Base-by-base conservation (phyloP, 2,888 invertebrate species). In the Cosmia trapezina region DNA sequence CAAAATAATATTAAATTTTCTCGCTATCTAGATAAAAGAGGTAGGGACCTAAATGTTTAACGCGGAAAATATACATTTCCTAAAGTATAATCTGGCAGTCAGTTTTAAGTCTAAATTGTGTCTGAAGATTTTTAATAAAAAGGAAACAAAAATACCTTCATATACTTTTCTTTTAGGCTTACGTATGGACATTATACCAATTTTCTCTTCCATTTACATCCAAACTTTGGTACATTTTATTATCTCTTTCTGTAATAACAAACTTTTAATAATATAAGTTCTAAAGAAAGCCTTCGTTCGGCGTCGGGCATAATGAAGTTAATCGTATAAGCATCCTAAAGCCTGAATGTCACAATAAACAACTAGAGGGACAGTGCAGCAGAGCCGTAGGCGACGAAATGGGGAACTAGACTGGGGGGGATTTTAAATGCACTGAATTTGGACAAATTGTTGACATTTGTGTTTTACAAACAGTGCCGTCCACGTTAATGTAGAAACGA, bases 1-100 rank as follows among this genome's bases (percentile, higher is more conserved):
- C 57, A 63, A 75, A 49, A 62, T 76, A 76, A 73, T 71, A 85
- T 71, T 65, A 70, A 70, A 33, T 77, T 84, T 67, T 59, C 60
- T 63, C 69, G 64, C 59, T 62, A 73, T 73, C 73, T 65, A 53
- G 70, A 33, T 62, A 63, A 79, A 79, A 67, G 59, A 61, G 51
- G 70, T 73, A 28, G 28, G 28, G 3, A 79, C 19, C 28, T 12
- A 41, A 22, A 43, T 49, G 19, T 47, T 79, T 73, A 83, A 73
- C 70, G 75, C n/a, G 37, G 14, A 64, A 77, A 77, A 73, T 71
- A 63, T 54, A 70, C 62, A 69, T 63, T 75, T 51, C 43, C 56
- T n/a, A 49, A 60, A 73, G 47, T 69, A 68, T 73, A 73, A 70
- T 71, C 61, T 37, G 60, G 28, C 62, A 62, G 61, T 78, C 28